Evolutionary conservation across 2,888 invertebrate genomes (phyloP), one percentile per base, ranked within the genome.

Genomic region (Cacoxenus indagator): DNA sequence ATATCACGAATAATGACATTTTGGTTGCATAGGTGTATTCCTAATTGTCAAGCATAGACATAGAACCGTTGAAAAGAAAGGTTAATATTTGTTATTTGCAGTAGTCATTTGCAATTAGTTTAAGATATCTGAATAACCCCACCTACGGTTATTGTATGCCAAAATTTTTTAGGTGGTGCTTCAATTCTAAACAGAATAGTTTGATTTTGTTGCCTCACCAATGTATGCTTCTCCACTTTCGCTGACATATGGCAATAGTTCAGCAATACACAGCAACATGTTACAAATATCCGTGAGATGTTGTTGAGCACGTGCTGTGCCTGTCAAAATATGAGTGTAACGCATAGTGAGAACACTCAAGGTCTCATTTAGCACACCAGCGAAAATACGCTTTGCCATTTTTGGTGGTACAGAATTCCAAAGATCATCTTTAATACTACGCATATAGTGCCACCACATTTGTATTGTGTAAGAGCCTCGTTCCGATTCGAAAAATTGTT

Each of bases 381-480:
- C 92, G 78, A 95, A 94, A 64, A 96, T 93, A 75, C 95, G 90
- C 83, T 95, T 95, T 0, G 95, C 95, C 92, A 95, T 95, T 86
- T 94, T 92, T 0, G 95, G 95, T 0, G 96, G 95, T n/a, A 95
- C 94, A 0, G 94, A 94, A 78, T 92, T 93, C 95, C 95, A 96
- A 46, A 96, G 89, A 87, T 95, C 95, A 76, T 93, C 91, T 82
- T 91, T 92, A 45, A 94, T 94, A 4, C 95, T 95, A 92, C 81
- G 68, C 88, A 95, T 93, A 82, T 95, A 95, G 24, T 95, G 90
- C 94, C 95, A 95, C 95, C 95, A 95, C 91, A 95, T 95, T 83
- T 95, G 95, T 72, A 95, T 91, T 1, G 93, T 92, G 48, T 94
- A 95, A 2, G 95, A 94, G 2, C 94, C 95, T 14, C 94, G 89